phyloP scores from a whole-genome alignment of 2,888 invertebrate genomes.

The Oasisia sp. region DNA sequence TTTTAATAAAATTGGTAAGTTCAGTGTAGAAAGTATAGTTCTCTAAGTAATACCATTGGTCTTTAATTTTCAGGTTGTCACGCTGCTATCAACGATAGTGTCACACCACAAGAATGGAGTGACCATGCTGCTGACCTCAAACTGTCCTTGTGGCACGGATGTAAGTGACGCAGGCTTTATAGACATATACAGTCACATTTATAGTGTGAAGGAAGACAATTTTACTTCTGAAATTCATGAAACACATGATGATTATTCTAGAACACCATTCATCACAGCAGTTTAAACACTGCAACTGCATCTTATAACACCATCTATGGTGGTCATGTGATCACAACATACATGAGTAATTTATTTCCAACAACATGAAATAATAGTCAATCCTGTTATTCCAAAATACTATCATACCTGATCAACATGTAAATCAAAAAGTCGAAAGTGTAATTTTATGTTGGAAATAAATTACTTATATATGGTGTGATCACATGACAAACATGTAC shows the following conservation, averaged over 20 bases:
- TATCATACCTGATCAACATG: no score
- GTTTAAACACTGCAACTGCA: background rate
- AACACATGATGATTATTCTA: background rate
- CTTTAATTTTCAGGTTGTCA: background rate
- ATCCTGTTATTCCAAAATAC: no score
- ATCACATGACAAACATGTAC: no score
- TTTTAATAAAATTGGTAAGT: no score
- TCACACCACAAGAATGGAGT: slow-evolving; percentile 5
- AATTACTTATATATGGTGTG: no score
- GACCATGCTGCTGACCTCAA: background rate
- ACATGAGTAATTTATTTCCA: no score
- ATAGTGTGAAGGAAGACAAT: background rate
- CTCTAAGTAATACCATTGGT: background rate
- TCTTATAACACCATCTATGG: background rate
- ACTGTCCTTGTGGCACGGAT: background rate
- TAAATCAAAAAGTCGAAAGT: no score
- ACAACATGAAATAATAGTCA: no score
- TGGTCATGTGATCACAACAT: background rate
- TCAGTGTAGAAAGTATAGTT: background rate
- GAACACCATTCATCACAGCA: background rate
- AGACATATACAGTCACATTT: background rate
- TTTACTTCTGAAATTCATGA: background rate
- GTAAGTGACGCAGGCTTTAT: background rate
- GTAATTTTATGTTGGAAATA: no score
- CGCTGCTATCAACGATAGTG: background rate